Evolutionary conservation across 2,888 invertebrate species (phyloP), one percentile per base, ranked within the genome.

Genomic region (Lasioglossum oenotherae): DNA sequence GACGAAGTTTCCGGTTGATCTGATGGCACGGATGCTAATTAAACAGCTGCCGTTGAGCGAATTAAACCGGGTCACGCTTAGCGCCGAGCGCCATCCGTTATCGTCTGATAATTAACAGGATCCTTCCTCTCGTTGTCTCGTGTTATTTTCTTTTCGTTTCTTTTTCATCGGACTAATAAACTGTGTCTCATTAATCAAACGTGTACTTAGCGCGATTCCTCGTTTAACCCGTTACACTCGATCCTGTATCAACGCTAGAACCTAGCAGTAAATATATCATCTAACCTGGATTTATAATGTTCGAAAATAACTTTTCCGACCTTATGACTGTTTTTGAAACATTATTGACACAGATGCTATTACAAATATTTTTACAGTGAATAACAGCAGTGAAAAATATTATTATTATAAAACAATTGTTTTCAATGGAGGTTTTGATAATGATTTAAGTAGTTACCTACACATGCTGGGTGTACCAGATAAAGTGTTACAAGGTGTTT

Each of bases 21-120:
- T 80, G 82, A 81, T 78, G 77, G 46, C 69, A 72, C 71, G 57
- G 85, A 71, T 72, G 85, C 75, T 85, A 80, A 85, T 85, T 86
- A 85, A 85, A 71, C 80, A 86, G 85, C 85, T 81, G 81, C 78
- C 46, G 84, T 31, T 74, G 86, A 84, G 85, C 78, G 85, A 86
- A 86, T 85, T 85, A 85, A 85, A 85, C 72, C 85, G 67, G 64
- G 79, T 31, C 46, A 64, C 72, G 73, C 64, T 83, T 76, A 83
- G 44, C 83, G 72, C 60, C 53, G 38, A 73, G 75, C 78, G 84
- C 79, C 75, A 84, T 84, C 84, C 64, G 76, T 84, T 85, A 76
- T 85, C 78, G 73, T 38, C 84, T 79, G 76, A 46, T 84, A 85
- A 85, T 85, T 85, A 85, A 85, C 84, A 85, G 67, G 73, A 67